Base-by-base conservation (phyloP, 2,113 vertebrate species). In the Parotia lawesii region DNA sequence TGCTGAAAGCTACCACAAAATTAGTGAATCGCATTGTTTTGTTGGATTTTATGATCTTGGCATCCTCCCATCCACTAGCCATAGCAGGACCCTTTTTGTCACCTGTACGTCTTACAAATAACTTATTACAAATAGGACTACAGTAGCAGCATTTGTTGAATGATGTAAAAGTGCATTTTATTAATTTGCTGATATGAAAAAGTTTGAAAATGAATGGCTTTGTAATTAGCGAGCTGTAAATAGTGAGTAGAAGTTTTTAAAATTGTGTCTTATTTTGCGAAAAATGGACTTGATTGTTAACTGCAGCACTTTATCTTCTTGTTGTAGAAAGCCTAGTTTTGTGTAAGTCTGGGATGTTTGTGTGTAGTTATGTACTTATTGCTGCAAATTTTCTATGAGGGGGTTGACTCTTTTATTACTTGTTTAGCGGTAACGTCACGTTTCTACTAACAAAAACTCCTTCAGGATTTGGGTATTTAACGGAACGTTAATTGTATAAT, bases 361-460 rank as follows among this genome's bases (percentile, higher is more conserved):
- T 97, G 94, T 96, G 96, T 97, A 96, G 97, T 97, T 97, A 94
- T 96, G 96, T 97, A 97, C 94, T 93, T 98, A 82, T 90, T 97
- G 90, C 97, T 97, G 95, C 96, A 97, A 97, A 96, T 97, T 97
- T 97, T 97, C 97, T 97, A 98, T 97, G 97, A 97, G 98, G 98
- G 99, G 99, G 99, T 99, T 99, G 98, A 99, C 99, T 99, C 99
- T 99, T 99, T 99, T 99, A 99, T 99, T 98, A 99, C 99, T 99
- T 98, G 98, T 99, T 99, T 99, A 99, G 98, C 97, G 99, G 99
- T 99, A 99, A 99, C 99, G 99, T 99, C 99, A 99, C 99, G 97
- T 98, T 98, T 98, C 98, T 98, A 98, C 98, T 98, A 98, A 98
- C 98, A 97, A 98, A 98, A 98, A 98, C 97, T 98, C 97, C 97